Percentiles rank a stretch among this genome's conserved stretches.
Evolutionary conservation across 2,797 vertebrate genomes (phyloP).

Genomic region (Myotis daubentonii): DNA sequence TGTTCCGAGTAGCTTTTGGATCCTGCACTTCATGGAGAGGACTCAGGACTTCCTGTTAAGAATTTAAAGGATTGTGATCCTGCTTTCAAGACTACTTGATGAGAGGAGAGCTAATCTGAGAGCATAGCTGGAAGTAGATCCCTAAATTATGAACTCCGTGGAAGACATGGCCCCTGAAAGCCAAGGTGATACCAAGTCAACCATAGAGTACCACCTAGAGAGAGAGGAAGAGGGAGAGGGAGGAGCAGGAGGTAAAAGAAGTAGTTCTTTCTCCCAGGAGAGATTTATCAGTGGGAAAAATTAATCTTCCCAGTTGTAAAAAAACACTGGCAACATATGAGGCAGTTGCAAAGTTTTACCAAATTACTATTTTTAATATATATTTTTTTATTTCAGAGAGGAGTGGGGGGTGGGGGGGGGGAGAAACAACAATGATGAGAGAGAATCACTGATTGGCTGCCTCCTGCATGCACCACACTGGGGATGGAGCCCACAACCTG

Average conservation of each 20-base stretch:
- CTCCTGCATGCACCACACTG: too few species aligned
- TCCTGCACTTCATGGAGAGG: background rate
- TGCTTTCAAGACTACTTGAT: background rate
- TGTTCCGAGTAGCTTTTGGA: background rate
- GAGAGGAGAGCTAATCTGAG: background rate
- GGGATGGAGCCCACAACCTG: too few species aligned
- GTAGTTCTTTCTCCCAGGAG: background rate
- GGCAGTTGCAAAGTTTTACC: background rate
- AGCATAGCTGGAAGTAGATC: background rate
- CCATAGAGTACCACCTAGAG: background rate
- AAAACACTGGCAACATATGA: conserved; percentile 17
- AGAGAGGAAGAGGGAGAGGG: background rate
- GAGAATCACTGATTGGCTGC: too few species aligned
- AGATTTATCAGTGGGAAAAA: conserved; percentile 37
- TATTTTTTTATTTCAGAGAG: too few species aligned
- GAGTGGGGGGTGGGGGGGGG: too few species aligned
- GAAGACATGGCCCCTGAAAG: background rate
- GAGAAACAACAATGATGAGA: too few species aligned
- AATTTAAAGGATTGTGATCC: background rate
- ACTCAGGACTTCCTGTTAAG: background rate
- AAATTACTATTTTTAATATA: background rate
- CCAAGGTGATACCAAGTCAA: background rate
- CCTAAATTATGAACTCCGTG: background rate
- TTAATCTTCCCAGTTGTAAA: conserved; percentile 47
- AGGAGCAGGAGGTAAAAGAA: background rate